These are phyloP conservation scores for Synanthedon andrenaeformis DNA, from an alignment of 2,888 invertebrate species.

Conservation along the genomic window DNA sequence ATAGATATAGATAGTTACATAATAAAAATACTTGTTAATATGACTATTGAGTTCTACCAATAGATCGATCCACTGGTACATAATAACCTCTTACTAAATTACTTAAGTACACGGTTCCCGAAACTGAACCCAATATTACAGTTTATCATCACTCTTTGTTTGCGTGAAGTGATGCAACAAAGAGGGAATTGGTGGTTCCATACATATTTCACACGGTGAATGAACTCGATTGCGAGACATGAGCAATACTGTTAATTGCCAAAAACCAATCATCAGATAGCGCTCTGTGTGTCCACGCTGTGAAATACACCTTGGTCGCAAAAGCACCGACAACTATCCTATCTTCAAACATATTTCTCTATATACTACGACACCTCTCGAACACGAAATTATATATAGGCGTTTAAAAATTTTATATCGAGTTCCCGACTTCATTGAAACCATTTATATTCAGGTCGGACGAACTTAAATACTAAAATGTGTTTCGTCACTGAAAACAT, in stretches of 20 bases:
- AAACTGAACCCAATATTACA: not conserved
- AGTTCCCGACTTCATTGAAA: conserved; percentile 17
- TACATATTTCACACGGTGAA: conserved; percentile 69
- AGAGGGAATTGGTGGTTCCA: conserved; percentile 54
- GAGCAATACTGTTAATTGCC: conserved; percentile 70
- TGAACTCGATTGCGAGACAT: conserved; percentile 62
- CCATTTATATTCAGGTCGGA: conserved; percentile 23
- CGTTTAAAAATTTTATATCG: conserved; percentile 3
- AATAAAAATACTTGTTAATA: too few relatives aligned
- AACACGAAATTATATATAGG: conserved; percentile 10
- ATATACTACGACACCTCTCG: conserved; percentile 10
- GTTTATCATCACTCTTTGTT: not conserved
- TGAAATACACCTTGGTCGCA: conserved; percentile 66
- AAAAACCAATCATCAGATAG: conserved; percentile 72
- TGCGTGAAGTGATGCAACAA: conserved; percentile 29
- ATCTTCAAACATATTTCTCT: conserved; percentile 4
- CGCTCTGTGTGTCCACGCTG: conserved; percentile 52
- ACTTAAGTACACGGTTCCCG: too few relatives aligned
- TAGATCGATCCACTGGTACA: too few relatives aligned
- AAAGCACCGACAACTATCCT: conserved; percentile 30
- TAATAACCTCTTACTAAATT: too few relatives aligned
- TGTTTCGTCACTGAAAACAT: conserved; percentile 17
- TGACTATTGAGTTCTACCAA: too few relatives aligned
- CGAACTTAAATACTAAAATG: conserved; percentile 15
- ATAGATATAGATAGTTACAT: too few relatives aligned